Base-by-base conservation (phyloP, 1,140 invertebrate genomes). In the Sitophilus oryzae region DNA sequence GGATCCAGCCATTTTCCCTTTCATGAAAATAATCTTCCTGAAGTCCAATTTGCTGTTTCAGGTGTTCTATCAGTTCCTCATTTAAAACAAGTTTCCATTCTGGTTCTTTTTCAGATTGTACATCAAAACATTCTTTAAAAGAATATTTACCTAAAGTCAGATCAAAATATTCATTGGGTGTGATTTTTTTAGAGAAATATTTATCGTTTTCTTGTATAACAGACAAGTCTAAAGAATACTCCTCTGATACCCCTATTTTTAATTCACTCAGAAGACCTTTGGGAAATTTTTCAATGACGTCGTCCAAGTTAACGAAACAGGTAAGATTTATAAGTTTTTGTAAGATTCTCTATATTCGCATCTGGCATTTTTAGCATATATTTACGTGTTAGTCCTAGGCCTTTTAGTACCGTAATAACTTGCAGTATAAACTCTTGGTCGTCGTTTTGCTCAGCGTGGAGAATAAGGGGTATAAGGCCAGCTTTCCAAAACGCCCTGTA, bases 401-500 rank as follows among this genome's bases (percentile, higher is more conserved):
- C 34, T 45, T 57, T 57, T 30, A 57, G 10, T 8, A 57, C 0
- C 16, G 3, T 47, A 11, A 57, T 30, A 11, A 52, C 20, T 23
- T 36, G 6, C 9, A 57, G 36, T 19, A 52, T 22, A 25, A 30
- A 21, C 3, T 52, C 30, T 22, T 52, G 55, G 1, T 52, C 35
- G 14, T 52, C 30, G 10, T 38, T 11, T 9, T 57, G 41, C 38
- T 46, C 21, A 14, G 22, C 36, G 25, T 57, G 4, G 1, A 57
- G 30, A 16, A 51, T 18, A 1, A 57, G 30, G 2, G 55, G 48
- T 9, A 40, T 22, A 10, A 57, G n/a, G 22, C 55, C 55, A 9
- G 55, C 47, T 45, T 57, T 57, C 55, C 55, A 57, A 38, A 57
- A 57, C 14, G 49, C 16, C 16, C 36, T 40, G 16, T 57, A 57